Percentiles rank a stretch among this genome's conserved stretches.
phyloP scores from a whole-genome alignment of 2,113 vertebrate species.

The Sitta europaea region DNA sequence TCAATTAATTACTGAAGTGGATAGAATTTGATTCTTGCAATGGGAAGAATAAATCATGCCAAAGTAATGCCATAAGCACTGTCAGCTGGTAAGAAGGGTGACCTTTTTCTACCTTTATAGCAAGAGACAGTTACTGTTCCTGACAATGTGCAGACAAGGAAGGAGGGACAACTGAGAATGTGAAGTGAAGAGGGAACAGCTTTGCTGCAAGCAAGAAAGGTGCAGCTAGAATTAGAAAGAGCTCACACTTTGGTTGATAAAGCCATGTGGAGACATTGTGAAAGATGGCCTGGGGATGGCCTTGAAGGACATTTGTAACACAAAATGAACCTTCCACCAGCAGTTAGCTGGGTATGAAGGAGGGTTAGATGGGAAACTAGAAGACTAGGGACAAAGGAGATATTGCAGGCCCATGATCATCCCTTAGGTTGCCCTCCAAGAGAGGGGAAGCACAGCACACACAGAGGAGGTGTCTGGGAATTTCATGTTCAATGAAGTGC shows the following conservation, averaged over 20 bases:
- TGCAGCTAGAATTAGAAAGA: conserved; percentile 3
- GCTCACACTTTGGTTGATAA: neutral
- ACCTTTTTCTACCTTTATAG: neutral
- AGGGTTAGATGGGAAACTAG: neutral
- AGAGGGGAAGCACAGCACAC: neutral
- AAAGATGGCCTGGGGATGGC: neutral
- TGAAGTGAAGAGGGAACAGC: neutral
- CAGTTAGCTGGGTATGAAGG: neutral
- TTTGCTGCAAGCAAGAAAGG: conserved; percentile 32
- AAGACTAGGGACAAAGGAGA: neutral
- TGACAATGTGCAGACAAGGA: neutral
- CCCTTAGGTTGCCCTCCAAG: neutral
- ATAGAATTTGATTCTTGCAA: neutral
- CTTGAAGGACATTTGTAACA: neutral
- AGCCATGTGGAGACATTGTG: neutral
- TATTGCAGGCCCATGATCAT: neutral
- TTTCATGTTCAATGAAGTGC: neutral
- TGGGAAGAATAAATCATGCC: neutral
- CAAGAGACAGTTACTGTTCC: neutral
- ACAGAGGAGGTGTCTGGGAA: neutral
- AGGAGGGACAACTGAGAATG: neutral
- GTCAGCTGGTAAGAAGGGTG: neutral
- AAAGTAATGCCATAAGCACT: neutral
- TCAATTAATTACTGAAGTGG: neutral
- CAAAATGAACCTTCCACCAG: neutral